These are phyloP conservation scores for Phasia obesa DNA, from an alignment of 2,888 invertebrate genomes.

Conservation along the genomic window DNA sequence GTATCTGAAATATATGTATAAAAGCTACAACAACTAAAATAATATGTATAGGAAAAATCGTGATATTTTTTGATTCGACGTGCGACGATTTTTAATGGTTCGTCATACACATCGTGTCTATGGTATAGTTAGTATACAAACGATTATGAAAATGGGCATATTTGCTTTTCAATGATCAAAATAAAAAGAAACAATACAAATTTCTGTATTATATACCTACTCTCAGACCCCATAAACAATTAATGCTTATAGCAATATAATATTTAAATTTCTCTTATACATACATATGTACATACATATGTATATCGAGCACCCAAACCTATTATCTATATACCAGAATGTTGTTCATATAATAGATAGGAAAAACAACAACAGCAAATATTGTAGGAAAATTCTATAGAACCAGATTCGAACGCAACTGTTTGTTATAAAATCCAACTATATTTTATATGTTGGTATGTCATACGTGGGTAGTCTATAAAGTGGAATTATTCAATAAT, in stretches of 20 bases:
- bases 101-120: conserved; percentile 15
- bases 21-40: conserved; percentile 11
- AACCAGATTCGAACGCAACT: conserved; percentile 21
- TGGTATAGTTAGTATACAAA: not conserved
- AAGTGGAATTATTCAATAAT: no score
- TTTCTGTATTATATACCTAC: not conserved
- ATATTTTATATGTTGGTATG: conserved; percentile 13
- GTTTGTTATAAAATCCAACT: conserved; percentile 12
- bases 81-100: conserved; percentile 56
- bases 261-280: conserved; percentile 6
- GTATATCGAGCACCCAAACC: conserved; percentile 34
- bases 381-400: not conserved
- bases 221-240: conserved; percentile 27
- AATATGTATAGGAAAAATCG: conserved; percentile 52
- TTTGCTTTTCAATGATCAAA: conserved; percentile 6
- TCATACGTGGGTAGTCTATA: not conserved
- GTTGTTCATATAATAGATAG: conserved; percentile 19
- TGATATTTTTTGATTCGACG: conserved; percentile 44
- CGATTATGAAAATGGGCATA: not conserved
- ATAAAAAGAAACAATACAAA: conserved; percentile 20
- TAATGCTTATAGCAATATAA: not conserved
- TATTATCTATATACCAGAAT: conserved; percentile 6
- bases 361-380: not conserved
- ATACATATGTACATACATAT: not conserved
- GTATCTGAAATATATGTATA: conserved; percentile 21